These are phyloP conservation scores for Desoria tigrina DNA, from an alignment of 2,888 invertebrate genomes.

Conservation along the genomic window DNA sequence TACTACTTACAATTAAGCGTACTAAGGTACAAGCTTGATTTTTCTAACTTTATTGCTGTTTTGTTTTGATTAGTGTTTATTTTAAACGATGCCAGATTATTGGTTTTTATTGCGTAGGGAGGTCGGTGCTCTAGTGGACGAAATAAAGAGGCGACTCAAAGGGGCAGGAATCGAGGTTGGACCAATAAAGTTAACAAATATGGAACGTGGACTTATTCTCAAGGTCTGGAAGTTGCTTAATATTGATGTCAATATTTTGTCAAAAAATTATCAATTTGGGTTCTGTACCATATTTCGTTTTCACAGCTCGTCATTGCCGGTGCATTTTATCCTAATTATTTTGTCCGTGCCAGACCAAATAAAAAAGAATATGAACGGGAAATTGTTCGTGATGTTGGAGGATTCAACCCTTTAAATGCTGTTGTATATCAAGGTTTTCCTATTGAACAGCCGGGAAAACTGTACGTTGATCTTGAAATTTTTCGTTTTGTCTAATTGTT, in stretches of 20 bases:
- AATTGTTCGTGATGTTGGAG: constrained; percentile 68
- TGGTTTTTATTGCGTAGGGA: too few species aligned
- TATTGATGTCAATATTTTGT: too few species aligned
- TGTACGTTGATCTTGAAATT: too few species aligned
- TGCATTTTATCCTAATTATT: constrained; percentile 93
- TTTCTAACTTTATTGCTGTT: too few species aligned
- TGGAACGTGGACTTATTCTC: constrained; percentile 65
- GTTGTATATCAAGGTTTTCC: constrained; percentile 65
- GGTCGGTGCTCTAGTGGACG: constrained; percentile 70
- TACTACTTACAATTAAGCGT: constrained; percentile 72
- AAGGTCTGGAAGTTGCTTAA: too few species aligned
- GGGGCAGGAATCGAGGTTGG: constrained; percentile 63
- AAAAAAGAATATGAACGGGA: constrained; percentile 66
- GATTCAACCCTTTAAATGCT: constrained; percentile 74
- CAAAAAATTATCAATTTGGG: too few species aligned
- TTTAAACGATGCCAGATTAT: too few species aligned
- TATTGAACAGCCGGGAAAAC: constrained; percentile 66
- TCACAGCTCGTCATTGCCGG: constrained; percentile 73
- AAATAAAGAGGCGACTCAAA: constrained; percentile 67
- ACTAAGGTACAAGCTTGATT: constrained; percentile 62
- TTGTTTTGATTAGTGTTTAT: too few species aligned
- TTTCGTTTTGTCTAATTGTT: too few species aligned
- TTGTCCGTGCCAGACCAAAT: constrained; percentile 62
- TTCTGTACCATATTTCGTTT: too few species aligned
- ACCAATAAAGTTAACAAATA: constrained; percentile 25